These are phyloP conservation scores for Meandrina meandrites DNA, from an alignment of 92 coral and sea anemone genomes.

Conservation along the genomic window DNA sequence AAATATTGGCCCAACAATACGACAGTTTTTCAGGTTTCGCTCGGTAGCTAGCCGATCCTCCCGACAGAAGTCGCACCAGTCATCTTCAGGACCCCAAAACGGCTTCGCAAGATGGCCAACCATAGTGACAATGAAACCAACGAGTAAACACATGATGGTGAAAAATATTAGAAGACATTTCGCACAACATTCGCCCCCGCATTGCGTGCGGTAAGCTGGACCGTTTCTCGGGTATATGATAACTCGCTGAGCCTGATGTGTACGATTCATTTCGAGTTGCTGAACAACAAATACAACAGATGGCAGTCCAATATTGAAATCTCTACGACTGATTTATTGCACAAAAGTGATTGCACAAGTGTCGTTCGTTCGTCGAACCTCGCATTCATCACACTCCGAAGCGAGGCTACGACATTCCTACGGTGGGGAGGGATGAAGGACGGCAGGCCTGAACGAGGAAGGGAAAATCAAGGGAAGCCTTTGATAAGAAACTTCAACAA, in stretches of 20 bases:
- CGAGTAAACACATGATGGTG: conserved; percentile 49
- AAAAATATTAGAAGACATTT: conserved; percentile 53
- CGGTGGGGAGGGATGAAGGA: too few relatives aligned
- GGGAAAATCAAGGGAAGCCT: too few relatives aligned
- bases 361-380: too few relatives aligned
- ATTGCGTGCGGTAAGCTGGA: background rate
- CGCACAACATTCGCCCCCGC: conserved; percentile 2
- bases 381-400: too few relatives aligned
- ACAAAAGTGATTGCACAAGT: too few relatives aligned
- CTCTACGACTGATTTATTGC: too few relatives aligned
- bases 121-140: conserved; percentile 64
- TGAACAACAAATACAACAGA: background rate
- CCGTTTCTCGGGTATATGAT: background rate
- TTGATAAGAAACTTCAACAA: too few relatives aligned
- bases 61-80: conserved; percentile 69
- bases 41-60: conserved; percentile 49
- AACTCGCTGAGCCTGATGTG: background rate
- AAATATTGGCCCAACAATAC: conserved; percentile 68
- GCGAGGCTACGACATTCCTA: too few relatives aligned
- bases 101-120: conserved; percentile 68
- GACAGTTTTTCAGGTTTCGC: conserved; percentile 53
- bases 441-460: too few relatives aligned
- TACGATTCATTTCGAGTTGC: background rate
- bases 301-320: too few relatives aligned
- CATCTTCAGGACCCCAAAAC: conserved; percentile 64